Conservation (phyloP, 2,888 invertebrate species). For the Hemicrepidius hirtus region DNA sequence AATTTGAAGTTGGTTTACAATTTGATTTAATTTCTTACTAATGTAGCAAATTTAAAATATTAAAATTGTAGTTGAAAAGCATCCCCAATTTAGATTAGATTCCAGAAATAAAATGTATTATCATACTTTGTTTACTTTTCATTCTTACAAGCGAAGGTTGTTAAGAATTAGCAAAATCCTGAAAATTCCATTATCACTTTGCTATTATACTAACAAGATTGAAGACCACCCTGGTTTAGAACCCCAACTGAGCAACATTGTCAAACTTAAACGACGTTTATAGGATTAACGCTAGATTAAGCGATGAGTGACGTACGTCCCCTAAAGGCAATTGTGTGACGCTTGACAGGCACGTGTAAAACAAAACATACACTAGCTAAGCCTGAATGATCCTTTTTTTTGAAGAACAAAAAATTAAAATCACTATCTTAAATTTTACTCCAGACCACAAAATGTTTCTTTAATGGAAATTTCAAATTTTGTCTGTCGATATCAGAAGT, state of each 20-base stretch:
- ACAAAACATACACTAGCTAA: conserved; percentile 51
- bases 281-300: conserved; percentile 66
- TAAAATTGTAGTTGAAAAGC: too few relatives aligned
- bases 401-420: conserved; percentile 27
- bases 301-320: conserved; percentile 60
- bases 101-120: too few relatives aligned
- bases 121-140: not conserved
- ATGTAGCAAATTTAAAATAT: too few relatives aligned
- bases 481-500: conserved; percentile 7
- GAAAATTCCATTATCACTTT: conserved; percentile 49
- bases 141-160: conserved; percentile 24
- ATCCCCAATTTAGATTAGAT: too few relatives aligned
- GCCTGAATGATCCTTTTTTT: conserved; percentile 47
- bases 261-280: conserved; percentile 66
- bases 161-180: conserved; percentile 47
- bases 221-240: conserved; percentile 55
- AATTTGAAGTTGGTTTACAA: too few relatives aligned
- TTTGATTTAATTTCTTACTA: too few relatives aligned
- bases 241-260: conserved; percentile 61
- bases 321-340: conserved; percentile 60
- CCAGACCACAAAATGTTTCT: conserved; percentile 22
- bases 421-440: conserved; percentile 33
- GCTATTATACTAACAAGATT: conserved; percentile 53
- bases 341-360: conserved; percentile 63
- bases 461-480: conserved; percentile 25